Percentiles rank a stretch among this genome's conserved stretches.
These are phyloP conservation scores for Timandra comae DNA, from an alignment of 2,888 invertebrate genomes.

Conservation along the genomic window DNA sequence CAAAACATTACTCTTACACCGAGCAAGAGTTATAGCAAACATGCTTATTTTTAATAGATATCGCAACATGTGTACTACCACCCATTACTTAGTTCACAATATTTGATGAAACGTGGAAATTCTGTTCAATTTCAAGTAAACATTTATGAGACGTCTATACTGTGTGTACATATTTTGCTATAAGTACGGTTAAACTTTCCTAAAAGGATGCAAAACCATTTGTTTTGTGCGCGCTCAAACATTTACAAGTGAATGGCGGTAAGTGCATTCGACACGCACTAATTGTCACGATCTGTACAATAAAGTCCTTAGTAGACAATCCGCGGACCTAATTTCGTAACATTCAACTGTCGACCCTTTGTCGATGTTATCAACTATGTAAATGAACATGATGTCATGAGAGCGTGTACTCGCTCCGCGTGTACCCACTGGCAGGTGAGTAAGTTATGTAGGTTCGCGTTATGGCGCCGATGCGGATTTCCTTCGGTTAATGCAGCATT, in stretches of 20 bases:
- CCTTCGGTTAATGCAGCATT: slow-evolving; percentile 67
- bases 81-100: too few relatives aligned
- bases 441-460: slow-evolving; percentile 42
- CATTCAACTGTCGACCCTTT: slow-evolving; percentile 28
- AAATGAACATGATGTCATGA: slow-evolving; percentile 60
- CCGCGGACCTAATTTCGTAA: slow-evolving; percentile 23
- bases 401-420: slow-evolving; percentile 38
- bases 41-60: slow-evolving; percentile 9
- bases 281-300: slow-evolving; percentile 9
- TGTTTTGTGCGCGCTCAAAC: slow-evolving; percentile 3
- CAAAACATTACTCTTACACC: slow-evolving; percentile 50
- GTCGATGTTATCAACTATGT: slow-evolving; percentile 45
- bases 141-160: too few relatives aligned
- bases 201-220: too few relatives aligned
- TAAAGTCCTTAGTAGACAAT: slow-evolving; percentile 19
- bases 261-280: slow-evolving; percentile 16
- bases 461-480: slow-evolving; percentile 68
- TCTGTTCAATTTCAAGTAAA: too few relatives aligned
- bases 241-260: slow-evolving; percentile 12
- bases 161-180: too few relatives aligned
- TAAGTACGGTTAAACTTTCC: too few relatives aligned
- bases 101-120: too few relatives aligned
- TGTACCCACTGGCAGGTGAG: slow-evolving; percentile 31
- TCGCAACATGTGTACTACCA: too few relatives aligned
- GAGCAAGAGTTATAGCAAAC: slow-evolving; percentile 17